These are phyloP conservation scores for Gasteruption jaculator DNA, from an alignment of 2,888 invertebrate species.

Conservation along the genomic window DNA sequence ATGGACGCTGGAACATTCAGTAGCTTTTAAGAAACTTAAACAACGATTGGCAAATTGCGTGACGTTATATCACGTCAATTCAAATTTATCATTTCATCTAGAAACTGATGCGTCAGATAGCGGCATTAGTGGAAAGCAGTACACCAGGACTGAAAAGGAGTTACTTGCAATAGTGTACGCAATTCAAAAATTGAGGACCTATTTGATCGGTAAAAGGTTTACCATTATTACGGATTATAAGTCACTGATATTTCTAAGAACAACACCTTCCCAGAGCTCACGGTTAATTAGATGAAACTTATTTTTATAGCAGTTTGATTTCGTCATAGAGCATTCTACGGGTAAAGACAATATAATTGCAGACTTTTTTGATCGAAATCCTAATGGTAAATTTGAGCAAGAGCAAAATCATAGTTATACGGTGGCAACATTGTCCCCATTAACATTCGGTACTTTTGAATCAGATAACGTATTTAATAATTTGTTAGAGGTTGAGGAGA, in stretches of 20 bases:
- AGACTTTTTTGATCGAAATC: too few species aligned
- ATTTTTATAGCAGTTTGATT: neutral
- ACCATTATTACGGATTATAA: neutral
- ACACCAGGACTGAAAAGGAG: conserved; percentile 1
- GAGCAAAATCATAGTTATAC: too few species aligned
- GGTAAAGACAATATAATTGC: too few species aligned
- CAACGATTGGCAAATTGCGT: too few species aligned
- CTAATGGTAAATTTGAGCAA: too few species aligned
- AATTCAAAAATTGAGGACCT: neutral
- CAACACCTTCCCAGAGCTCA: neutral
- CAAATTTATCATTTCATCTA: too few species aligned
- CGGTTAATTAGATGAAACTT: too few species aligned
- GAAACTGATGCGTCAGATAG: neutral
- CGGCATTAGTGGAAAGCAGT: neutral
- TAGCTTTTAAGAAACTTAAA: neutral
- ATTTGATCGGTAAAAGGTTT: neutral
- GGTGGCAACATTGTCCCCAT: too few species aligned
- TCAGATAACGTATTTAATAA: too few species aligned
- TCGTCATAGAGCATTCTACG: neutral
- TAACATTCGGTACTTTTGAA: too few species aligned
- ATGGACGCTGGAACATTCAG: neutral
- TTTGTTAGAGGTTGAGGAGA: neutral
- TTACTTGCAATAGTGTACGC: neutral
- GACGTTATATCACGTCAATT: too few species aligned
- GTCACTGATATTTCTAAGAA: neutral